Conservation (phyloP, 1,140 invertebrate species). For the Diorhabda elongata region DNA sequence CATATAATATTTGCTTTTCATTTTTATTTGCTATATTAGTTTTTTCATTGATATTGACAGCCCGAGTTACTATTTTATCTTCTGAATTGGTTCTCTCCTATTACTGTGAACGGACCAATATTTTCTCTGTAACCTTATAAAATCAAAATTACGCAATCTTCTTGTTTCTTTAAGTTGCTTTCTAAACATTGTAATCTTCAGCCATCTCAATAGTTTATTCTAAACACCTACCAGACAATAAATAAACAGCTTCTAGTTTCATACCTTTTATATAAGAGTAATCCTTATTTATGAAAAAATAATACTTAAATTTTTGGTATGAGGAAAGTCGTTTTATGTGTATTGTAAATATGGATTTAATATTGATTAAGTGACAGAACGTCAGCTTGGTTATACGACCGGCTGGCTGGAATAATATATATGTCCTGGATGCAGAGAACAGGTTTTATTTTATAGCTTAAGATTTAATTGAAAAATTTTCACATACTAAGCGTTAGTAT, state of each 20-base stretch:
- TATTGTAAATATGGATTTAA: slow-evolving; percentile 3
- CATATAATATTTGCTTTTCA: no score
- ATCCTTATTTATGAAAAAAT: not conserved
- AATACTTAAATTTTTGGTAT: not conserved
- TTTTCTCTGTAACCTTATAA: no score
- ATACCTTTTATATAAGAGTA: not conserved
- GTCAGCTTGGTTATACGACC: not conserved
- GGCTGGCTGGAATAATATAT: not conserved
- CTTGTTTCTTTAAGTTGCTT: no score
- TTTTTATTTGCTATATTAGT: no score
- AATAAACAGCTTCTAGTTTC: not conserved
- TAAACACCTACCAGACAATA: not conserved
- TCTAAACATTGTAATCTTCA: no score
- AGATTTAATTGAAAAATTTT: not conserved
- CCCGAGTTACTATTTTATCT: no score
- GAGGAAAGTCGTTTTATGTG: not conserved
- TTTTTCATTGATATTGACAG: no score
- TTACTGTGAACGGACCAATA: no score
- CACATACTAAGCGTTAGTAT: no score
- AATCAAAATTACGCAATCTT: no score
- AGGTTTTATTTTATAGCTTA: not conserved
- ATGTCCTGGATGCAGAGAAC: not conserved
- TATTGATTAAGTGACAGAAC: not conserved
- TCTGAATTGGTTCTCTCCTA: no score
- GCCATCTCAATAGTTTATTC: no score